Base-by-base conservation (phyloP, 2,113 vertebrate genomes). In the Corythoichthys intestinalis region DNA sequence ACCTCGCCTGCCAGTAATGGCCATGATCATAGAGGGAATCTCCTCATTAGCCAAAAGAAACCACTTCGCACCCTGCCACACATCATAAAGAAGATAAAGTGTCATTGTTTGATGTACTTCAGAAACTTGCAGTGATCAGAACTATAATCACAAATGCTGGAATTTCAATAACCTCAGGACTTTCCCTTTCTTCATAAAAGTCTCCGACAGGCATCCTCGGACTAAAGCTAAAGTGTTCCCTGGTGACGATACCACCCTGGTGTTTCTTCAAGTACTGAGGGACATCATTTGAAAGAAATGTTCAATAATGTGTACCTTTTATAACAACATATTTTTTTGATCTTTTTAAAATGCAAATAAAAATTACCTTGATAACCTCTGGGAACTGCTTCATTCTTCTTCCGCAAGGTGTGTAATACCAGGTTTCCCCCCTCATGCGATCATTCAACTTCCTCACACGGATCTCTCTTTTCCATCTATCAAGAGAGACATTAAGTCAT, bases 211-310 rank as follows among this genome's bases (percentile, higher is more conserved):
- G 95, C 95, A 98, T 98, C 2, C 97, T 94, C 14, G 97, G 97
- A 80, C 97, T 98, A 91, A 98, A 98, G 88, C 97, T 98, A 92
- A 98, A 98, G 84, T 98, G 95, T 69, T 98, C 96, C 0, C 97
- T 94, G 38, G 92, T 92, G 20, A 98, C 96, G 0, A 82, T 86
- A n/a, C 91, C 93, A 65, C 92, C 94, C 59, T 92, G 83, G 6
- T 96, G 95, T 83, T 91, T 94, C 84, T 90, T 96, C 88, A 98
- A 87, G 88, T 96, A 98, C 97, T 98, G 76, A 71, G 20, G 3
- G 53, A 44, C 3, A 66, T 1, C 52, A 58, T 2, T 2, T 46
- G 17, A 37, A 49, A 4, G 41, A 2, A 9, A 15, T 54, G 41
- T 38, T 34, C 17, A 28, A 46, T 48, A 20, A 65, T 53, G 17